These are phyloP conservation scores for Calypte anna DNA, from an alignment of 2,113 vertebrate genomes.

Conservation along the genomic window DNA sequence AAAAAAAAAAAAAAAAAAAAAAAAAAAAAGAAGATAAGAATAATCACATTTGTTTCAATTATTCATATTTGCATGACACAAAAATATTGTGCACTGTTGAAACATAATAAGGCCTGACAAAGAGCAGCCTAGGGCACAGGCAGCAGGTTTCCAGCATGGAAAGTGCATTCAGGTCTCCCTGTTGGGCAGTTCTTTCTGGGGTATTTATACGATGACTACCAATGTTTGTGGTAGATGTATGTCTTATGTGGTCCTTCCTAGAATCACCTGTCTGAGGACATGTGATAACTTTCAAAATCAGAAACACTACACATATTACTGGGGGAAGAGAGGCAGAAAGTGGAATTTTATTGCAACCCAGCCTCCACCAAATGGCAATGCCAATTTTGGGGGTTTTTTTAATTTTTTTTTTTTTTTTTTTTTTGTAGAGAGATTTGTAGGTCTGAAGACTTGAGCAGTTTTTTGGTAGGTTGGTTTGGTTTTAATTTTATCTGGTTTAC, in stretches of 20 bases:
- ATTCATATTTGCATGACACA: constrained; percentile 53
- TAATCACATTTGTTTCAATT: constrained; percentile 47
- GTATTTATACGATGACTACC: fast-evolving
- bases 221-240: fast-evolving
- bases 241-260: fast-evolving
- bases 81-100: constrained; percentile 7
- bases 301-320: neutral
- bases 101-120: neutral
- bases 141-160: neutral
- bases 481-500: neutral
- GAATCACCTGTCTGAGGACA: fast-evolving
- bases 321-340: neutral
- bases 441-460: neutral
- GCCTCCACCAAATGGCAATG: neutral
- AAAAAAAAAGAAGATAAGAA: constrained; percentile 37
- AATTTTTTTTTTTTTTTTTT: too few relatives aligned
- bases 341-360: neutral
- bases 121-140: neutral
- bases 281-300: neutral
- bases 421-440: neutral
- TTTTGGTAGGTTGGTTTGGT: neutral
- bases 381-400: too few relatives aligned
- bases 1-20: constrained; percentile 42
- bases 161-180: neutral
- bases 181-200: neutral